These are phyloP conservation scores for Taeniopygia guttata DNA, from an alignment of 2,797 vertebrate genomes.

Conservation along the genomic window DNA sequence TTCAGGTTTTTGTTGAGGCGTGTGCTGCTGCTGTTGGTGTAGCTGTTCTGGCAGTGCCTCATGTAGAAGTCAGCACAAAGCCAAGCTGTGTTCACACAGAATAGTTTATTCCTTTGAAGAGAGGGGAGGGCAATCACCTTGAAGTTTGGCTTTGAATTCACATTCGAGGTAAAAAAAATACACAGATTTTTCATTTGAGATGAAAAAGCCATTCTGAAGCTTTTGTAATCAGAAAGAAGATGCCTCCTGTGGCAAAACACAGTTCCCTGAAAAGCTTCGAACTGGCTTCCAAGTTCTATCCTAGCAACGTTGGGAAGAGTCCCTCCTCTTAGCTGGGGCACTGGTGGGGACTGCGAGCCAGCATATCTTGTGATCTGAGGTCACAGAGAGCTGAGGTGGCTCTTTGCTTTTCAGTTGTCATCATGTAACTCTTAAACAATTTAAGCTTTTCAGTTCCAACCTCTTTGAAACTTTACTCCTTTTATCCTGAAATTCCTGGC, in stretches of 20 bases:
- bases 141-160: not conserved
- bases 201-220: not conserved
- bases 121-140: not conserved
- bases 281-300: conserved; percentile 15
- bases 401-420: not conserved
- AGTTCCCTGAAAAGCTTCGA: conserved; percentile 9
- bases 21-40: not conserved
- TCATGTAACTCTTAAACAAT: not conserved
- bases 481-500: not conserved
- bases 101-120: not conserved
- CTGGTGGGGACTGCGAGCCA: not conserved
- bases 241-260: not conserved
- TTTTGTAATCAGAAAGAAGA: not conserved
- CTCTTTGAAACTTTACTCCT: not conserved
- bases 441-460: not conserved
- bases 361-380: conserved; percentile 15
- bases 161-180: accelerated
- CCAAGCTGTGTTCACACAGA: not conserved
- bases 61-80: not conserved
- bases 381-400: not conserved
- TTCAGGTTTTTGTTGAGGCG: not conserved
- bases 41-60: not conserved
- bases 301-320: not conserved
- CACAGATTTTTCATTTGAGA: not conserved
- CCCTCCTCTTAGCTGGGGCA: conserved; percentile 39